These are phyloP conservation scores for Drosophila trichaetosa DNA, from an alignment of 2,888 invertebrate species.

Conservation along the genomic window DNA sequence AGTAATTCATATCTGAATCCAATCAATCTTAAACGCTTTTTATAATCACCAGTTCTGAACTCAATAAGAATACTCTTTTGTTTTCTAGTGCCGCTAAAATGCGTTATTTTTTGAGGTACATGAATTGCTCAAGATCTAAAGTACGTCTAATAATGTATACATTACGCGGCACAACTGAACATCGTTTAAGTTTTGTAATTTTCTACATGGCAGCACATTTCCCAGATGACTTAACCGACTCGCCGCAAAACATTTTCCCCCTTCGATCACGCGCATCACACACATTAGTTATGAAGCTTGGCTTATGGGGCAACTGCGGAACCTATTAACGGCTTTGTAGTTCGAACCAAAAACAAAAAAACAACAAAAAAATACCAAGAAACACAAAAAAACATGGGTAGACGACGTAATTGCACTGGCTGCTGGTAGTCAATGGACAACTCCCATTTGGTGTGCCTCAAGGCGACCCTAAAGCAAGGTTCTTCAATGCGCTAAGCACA, in stretches of 20 bases:
- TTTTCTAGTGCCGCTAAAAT: not conserved
- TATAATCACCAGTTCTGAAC: not conserved
- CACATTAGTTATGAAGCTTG: conserved; percentile 18
- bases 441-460: conserved; percentile 44
- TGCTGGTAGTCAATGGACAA: conserved; percentile 19
- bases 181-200: conserved; percentile 28
- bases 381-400: not conserved
- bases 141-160: not conserved
- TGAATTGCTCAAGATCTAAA: not conserved
- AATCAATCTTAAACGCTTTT: not conserved
- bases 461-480: conserved; percentile 72
- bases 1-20: too few species aligned
- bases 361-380: not conserved
- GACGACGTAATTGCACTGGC: conserved; percentile 34
- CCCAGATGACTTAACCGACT: conserved; percentile 29
- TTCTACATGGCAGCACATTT: conserved; percentile 40
- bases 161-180: conserved; percentile 16
- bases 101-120: not conserved
- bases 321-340: conserved; percentile 38
- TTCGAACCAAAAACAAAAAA: conserved; percentile 5
- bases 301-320: conserved; percentile 47
- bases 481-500: conserved; percentile 52
- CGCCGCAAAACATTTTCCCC: conserved; percentile 8
- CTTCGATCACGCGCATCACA: conserved; percentile 38
- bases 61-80: not conserved